These are phyloP conservation scores for Bos javanicus DNA, from an alignment of 2,113 vertebrate species.

Conservation along the genomic window DNA sequence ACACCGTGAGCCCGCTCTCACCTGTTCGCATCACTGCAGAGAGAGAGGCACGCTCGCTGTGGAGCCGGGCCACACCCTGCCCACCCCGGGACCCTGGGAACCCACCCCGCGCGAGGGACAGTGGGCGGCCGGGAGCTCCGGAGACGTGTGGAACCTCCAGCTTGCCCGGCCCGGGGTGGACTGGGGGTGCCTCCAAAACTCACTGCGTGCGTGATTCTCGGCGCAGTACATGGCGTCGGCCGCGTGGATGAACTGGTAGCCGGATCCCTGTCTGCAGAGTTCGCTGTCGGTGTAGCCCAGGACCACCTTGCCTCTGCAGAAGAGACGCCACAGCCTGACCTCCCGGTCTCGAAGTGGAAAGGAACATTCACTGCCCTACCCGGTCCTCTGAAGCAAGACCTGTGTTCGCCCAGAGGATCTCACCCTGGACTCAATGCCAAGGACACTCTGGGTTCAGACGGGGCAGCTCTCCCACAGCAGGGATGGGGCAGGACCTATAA, in stretches of 20 bases:
- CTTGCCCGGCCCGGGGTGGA: no score
- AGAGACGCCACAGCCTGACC: neutral
- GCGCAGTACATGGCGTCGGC: constrained; percentile 87
- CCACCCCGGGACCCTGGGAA: neutral
- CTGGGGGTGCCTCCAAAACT: neutral
- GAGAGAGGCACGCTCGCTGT: neutral
- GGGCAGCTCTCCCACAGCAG: neutral
- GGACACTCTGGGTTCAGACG: neutral
- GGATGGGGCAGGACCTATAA: neutral
- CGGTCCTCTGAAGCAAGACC: neutral
- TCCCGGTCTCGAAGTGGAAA: neutral
- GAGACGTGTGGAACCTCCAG: no score
- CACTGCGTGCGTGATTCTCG: constrained; percentile 83
- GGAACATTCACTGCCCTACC: neutral
- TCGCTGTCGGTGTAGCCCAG: constrained; percentile 85
- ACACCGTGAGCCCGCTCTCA: constrained; percentile 82
- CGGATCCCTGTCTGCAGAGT: constrained; percentile 81
- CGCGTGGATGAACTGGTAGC: constrained; percentile 86
- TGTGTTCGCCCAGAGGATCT: neutral
- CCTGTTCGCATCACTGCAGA: constrained; percentile 86
- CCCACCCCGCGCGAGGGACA: no score
- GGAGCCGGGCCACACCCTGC: neutral
- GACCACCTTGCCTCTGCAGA: constrained; percentile 49
- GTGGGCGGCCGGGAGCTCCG: neutral
- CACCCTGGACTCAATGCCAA: neutral